Conservation (phyloP, 2,113 vertebrate species). For the Eidolon helvum region DNA sequence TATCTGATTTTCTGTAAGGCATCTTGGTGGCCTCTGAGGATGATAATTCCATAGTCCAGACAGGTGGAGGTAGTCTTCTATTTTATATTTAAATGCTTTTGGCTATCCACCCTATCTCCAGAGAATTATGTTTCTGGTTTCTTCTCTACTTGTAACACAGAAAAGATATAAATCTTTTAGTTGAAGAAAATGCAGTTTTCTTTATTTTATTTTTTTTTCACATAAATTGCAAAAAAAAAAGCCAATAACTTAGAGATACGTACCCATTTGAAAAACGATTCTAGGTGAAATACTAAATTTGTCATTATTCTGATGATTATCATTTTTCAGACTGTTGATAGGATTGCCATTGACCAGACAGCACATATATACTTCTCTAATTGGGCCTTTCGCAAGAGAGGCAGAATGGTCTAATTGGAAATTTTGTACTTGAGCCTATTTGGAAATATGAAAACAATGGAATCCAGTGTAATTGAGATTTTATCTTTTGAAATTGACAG, state of each 20-base stretch:
- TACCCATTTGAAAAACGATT: not conserved
- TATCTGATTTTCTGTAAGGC: not conserved
- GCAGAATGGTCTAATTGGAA: not conserved
- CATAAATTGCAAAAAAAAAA: not conserved
- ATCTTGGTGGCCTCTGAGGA: not conserved
- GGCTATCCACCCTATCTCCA: not conserved
- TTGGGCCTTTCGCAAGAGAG: not conserved
- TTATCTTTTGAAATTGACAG: constrained; percentile 74
- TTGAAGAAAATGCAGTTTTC: not conserved
- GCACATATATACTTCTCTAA: not conserved
- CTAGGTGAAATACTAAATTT: not conserved
- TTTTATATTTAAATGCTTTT: not conserved
- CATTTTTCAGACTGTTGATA: not conserved
- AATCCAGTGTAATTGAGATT: not conserved
- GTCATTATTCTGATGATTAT: not conserved
- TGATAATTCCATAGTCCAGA: not conserved
- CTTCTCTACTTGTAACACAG: not conserved
- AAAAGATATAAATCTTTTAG: not conserved
- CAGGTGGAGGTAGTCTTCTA: not conserved
- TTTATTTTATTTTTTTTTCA: not conserved
- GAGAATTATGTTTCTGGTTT: not conserved
- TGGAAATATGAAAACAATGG: not conserved
- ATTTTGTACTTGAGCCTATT: not conserved
- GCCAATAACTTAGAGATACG: not conserved
- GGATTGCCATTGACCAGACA: not conserved